A percentile compares a stretch with the other conserved stretches of the same genome.
These are phyloP conservation scores for Heliconius hewitsoni DNA, from an alignment of 1,140 invertebrate species.

Conservation along the genomic window DNA sequence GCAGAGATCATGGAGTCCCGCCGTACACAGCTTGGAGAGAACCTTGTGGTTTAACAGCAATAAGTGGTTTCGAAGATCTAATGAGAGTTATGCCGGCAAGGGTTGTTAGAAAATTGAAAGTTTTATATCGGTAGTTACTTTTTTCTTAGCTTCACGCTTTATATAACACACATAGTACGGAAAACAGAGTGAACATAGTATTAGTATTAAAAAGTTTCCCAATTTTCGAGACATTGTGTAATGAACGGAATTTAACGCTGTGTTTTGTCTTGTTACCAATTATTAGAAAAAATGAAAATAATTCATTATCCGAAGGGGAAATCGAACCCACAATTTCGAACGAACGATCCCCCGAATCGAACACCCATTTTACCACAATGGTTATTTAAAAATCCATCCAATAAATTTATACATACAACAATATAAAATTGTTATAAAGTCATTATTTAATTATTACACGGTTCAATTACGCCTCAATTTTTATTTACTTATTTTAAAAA, in stretches of 20 bases:
- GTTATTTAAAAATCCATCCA: no score
- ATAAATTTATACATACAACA: no score
- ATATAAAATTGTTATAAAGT: no score
- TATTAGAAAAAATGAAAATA: neutral
- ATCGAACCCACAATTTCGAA: neutral
- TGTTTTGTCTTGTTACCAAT: neutral
- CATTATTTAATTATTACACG: no score
- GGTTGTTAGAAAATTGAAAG: constrained; percentile 83
- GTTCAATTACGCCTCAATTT: no score
- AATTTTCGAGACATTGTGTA: neutral
- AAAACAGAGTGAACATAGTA: neutral
- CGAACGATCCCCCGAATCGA: no score
- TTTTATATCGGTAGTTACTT: constrained; percentile 82
- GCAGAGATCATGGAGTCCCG: constrained; percentile 94
- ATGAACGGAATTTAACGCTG: neutral
- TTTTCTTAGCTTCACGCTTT: neutral
- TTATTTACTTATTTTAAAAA: no score
- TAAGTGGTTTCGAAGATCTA: constrained; percentile 89
- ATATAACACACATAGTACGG: neutral
- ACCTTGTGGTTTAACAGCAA: constrained; percentile 88
- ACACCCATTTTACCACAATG: no score
- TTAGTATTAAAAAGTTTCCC: neutral
- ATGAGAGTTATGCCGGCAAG: constrained; percentile 86
- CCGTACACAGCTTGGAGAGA: constrained; percentile 91
- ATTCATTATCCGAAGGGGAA: neutral